Evolutionary conservation across 2,113 vertebrate species (phyloP).

Genomic region (Paraplagusia blochii): DNA sequence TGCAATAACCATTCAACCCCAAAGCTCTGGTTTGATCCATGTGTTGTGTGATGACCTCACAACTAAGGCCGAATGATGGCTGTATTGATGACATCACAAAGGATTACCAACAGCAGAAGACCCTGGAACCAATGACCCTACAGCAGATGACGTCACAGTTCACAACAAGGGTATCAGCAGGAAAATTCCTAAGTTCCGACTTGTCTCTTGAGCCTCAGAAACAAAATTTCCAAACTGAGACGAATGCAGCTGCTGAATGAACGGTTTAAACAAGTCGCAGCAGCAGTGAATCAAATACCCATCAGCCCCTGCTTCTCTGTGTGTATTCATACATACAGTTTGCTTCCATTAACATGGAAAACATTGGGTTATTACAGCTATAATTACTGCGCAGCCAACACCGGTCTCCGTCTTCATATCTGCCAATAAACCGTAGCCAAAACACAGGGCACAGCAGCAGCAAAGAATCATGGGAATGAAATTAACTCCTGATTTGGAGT

Average conservation of each 20-base stretch:
- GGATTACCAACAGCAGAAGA: too few species aligned
- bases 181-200: constrained; percentile 7
- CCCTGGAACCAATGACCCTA: too few species aligned
- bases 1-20: too few species aligned
- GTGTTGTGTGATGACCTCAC: too few species aligned
- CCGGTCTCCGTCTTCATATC: constrained; percentile 39
- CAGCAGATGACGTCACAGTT: too few species aligned
- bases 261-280: constrained; percentile 10
- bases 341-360: constrained; percentile 58
- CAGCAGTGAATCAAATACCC: constrained; percentile 22
- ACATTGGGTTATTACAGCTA: constrained; percentile 47
- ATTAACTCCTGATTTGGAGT: constrained; percentile 52
- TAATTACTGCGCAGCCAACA: constrained; percentile 32
- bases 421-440: constrained; percentile 48
- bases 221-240: neutral
- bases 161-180: too few species aligned
- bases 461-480: constrained; percentile 60
- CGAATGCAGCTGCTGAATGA: constrained; percentile 21
- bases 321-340: constrained; percentile 39
- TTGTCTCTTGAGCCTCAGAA: constrained; percentile 5
- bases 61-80: too few species aligned
- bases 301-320: constrained; percentile 28
- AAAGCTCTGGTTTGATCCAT: too few species aligned
- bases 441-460: constrained; percentile 3
- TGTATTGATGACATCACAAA: too few species aligned